These are phyloP conservation scores for Mormyrops attenuatus DNA, from an alignment of 2,797 vertebrate genomes.

Conservation along the genomic window DNA sequence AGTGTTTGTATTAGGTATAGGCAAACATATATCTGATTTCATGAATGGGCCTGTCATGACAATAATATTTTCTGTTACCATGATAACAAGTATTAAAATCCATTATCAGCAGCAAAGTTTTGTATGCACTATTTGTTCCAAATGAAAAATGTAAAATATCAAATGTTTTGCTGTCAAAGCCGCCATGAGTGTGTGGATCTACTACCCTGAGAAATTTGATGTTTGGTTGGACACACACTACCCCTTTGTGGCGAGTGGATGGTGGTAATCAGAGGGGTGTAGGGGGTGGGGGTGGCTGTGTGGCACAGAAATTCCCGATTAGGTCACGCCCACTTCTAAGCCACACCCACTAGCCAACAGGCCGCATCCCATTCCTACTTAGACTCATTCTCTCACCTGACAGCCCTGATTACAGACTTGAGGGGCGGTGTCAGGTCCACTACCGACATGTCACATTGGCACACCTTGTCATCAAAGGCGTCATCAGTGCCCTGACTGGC, in stretches of 20 bases:
- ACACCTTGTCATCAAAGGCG: conserved; percentile 83
- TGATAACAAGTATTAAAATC: neutral
- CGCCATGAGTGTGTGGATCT: neutral
- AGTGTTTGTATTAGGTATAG: neutral
- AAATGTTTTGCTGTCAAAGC: neutral
- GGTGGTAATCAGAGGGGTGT: neutral
- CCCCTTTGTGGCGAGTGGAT: neutral
- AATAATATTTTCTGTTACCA: neutral
- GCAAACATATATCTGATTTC: neutral
- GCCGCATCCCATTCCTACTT: conserved; percentile 10
- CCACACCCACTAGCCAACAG: conserved; percentile 30
- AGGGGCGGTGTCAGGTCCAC: conserved; percentile 90
- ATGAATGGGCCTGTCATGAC: neutral
- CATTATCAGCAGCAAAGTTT: neutral
- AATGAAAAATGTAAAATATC: neutral
- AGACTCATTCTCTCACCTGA: conserved; percentile 71
- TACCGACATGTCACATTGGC: conserved; percentile 89
- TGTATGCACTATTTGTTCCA: neutral
- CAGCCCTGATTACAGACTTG: conserved; percentile 90
- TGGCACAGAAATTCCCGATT: neutral
- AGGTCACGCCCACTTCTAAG: neutral
- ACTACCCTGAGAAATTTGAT: neutral
- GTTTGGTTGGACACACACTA: neutral
- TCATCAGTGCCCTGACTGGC: conserved; percentile 78
- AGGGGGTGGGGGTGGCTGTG: neutral